Evolutionary conservation across 2,888 invertebrate species (phyloP), one percentile per base, ranked within the genome.

Genomic region (Orchesellides sinensis): DNA sequence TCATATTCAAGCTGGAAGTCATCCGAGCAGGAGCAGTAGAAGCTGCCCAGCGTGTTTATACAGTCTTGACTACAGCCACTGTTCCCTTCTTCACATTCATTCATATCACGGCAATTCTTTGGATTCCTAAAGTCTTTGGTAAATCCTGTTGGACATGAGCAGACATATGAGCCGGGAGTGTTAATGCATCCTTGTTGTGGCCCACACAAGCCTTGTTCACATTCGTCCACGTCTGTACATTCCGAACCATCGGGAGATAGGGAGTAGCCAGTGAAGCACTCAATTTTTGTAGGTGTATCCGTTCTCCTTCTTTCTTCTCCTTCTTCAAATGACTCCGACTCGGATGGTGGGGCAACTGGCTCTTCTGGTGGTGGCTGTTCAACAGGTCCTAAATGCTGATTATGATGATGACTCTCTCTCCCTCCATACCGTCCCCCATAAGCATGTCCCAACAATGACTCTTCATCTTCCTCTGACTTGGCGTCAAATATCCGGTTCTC

Each of bases 181-280:
- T 93, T 93, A 69, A 91, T 88, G 88, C 93, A 93, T 59, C 89
- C 89, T 87, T 92, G 92, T 0, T 91, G 91, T 87, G 92, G 92
- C 17, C 90, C 90, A 66, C 89, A 89, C 49, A 88, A 87, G 29
- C 84, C 86, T 23, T 85, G 77, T 6, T 78, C 75, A 82, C 90
- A 90, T 84, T 90, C 89, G 85, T 90, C 88, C 8, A 89, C 80
- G 85, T 90, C 90, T 88, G 82, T 12, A 84, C 88, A 88, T 82
- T 85, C 84, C 10, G 80, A 63, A 66, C 85, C 86, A 75, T 88
- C 88, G 0, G 23, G 23, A 1, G 88, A 87, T 0, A 88, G 81
- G n/a, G 84, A 23, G 40, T 88, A 87, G 19, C 88, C 88, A 35
- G 83, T 45, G 56, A 85, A 86, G 65, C 88, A 88, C 49, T 87